phyloP scores from a whole-genome alignment of 2,113 vertebrate genomes.

The Maccullochella peelii region DNA sequence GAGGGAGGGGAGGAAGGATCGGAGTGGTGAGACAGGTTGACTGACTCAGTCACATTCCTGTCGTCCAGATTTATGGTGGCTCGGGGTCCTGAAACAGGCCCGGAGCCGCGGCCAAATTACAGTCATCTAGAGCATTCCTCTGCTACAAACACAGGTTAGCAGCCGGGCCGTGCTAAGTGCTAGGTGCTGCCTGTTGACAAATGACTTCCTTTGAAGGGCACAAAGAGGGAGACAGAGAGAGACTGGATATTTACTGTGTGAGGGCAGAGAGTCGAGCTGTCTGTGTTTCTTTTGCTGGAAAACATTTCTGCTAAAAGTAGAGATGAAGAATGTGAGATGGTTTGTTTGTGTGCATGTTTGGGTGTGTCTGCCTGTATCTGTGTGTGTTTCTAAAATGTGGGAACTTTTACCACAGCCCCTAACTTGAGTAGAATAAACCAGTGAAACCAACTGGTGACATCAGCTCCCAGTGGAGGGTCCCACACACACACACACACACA shows the following conservation, averaged over 20 bases:
- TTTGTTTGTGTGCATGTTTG: slow-evolving; percentile 60
- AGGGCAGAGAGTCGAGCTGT: slow-evolving; percentile 59
- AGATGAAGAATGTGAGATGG: slow-evolving; percentile 29
- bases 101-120: slow-evolving; percentile 83
- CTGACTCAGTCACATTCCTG: slow-evolving; percentile 83
- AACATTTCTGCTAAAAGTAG: slow-evolving; percentile 56
- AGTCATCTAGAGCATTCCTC: slow-evolving; percentile 86
- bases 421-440: slow-evolving; percentile 49
- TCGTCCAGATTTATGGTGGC: slow-evolving; percentile 80
- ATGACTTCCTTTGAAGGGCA: slow-evolving; percentile 86
- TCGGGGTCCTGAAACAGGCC: slow-evolving; percentile 77
- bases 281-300: slow-evolving; percentile 63
- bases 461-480: slow-evolving; percentile 35
- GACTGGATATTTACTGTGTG: slow-evolving; percentile 60
- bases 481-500: slow-evolving; percentile 14
- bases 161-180: slow-evolving; percentile 77
- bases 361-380: slow-evolving; percentile 26
- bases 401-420: slow-evolving; percentile 19
- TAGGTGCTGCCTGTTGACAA: slow-evolving; percentile 85
- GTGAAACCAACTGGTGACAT: slow-evolving; percentile 45
- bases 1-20: slow-evolving; percentile 37
- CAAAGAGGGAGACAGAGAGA: slow-evolving; percentile 61
- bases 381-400: slow-evolving; percentile 52
- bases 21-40: slow-evolving; percentile 65
- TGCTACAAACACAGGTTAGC: slow-evolving; percentile 82